Conservation (phyloP, 2,888 invertebrate genomes). For the Dichetophora obliterata region DNA sequence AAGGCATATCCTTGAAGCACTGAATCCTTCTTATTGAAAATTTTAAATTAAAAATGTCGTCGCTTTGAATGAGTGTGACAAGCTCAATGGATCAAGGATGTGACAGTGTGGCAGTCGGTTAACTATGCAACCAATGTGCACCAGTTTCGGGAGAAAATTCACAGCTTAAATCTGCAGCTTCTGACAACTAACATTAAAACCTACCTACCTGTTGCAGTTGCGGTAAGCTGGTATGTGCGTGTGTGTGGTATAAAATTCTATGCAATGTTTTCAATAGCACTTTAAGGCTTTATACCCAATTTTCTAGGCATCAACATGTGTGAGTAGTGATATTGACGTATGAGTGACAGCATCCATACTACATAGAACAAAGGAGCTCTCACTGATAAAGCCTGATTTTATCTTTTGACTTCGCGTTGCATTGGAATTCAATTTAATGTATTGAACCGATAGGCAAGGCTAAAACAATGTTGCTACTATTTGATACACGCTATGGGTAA, state of each 20-base stretch:
- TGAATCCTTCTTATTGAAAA: background rate
- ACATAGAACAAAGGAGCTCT: background rate
- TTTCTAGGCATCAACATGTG: background rate
- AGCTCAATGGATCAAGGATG: background rate
- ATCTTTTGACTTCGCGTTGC: background rate
- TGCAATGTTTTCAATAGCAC: too few species aligned
- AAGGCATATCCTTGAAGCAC: background rate
- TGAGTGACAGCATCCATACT: constrained; percentile 18
- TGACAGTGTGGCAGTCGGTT: background rate
- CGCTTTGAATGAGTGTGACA: background rate
- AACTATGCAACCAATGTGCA: background rate
- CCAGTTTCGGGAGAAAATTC: background rate
- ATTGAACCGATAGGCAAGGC: background rate
- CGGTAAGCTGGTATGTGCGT: background rate
- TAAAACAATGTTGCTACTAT: background rate
- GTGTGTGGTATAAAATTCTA: constrained; percentile 1
- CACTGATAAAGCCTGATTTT: constrained; percentile 3
- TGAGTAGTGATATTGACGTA: background rate
- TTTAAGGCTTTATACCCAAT: background rate
- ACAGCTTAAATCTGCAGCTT: background rate
- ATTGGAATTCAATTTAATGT: constrained; percentile 5
- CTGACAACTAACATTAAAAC: background rate
- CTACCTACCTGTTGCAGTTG: constrained; percentile 19
- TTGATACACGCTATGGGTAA: background rate
- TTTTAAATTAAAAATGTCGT: constrained; percentile 9